Percentiles rank a stretch among this genome's conserved stretches.
Conservation (phyloP, 2,797 vertebrate species). For the Oophaga sylvatica region DNA sequence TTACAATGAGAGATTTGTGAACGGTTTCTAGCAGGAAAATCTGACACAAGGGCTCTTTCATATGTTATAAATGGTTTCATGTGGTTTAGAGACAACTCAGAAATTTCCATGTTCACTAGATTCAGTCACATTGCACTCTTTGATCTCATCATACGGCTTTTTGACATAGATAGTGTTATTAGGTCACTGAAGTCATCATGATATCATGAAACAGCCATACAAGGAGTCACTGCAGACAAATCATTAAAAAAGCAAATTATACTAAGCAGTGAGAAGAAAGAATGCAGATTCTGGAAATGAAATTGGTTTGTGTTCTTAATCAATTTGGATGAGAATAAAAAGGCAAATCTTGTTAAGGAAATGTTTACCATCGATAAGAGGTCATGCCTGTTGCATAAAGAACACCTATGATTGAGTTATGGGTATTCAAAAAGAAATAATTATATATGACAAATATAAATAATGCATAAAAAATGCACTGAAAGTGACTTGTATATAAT, state of each 20-base stretch:
- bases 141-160: slow-evolving; percentile 32
- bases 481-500: neutral
- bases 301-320: neutral
- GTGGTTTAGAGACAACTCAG: slow-evolving; percentile 12
- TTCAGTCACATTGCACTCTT: slow-evolving; percentile 5
- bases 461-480: neutral
- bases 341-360: neutral
- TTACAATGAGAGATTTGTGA: slow-evolving; percentile 27
- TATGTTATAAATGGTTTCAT: slow-evolving; percentile 19
- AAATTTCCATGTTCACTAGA: slow-evolving; percentile 15
- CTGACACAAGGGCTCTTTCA: slow-evolving; percentile 4
- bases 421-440: too few relatives aligned
- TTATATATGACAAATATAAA: too few relatives aligned
- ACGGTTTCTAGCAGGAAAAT: slow-evolving; percentile 8
- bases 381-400: neutral
- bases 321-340: neutral
- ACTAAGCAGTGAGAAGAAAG: neutral
- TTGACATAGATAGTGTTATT: slow-evolving; percentile 6
- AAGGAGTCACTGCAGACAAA: neutral
- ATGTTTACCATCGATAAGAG: neutral
- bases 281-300: neutral
- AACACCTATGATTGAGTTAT: too few relatives aligned
- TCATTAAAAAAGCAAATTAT: slow-evolving; percentile 3
- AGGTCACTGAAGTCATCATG: slow-evolving; percentile 12
- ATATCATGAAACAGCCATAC: slow-evolving; percentile 1